Evolutionary conservation across 2,888 invertebrate genomes (phyloP).

Genomic region (Arctia plantaginis): DNA sequence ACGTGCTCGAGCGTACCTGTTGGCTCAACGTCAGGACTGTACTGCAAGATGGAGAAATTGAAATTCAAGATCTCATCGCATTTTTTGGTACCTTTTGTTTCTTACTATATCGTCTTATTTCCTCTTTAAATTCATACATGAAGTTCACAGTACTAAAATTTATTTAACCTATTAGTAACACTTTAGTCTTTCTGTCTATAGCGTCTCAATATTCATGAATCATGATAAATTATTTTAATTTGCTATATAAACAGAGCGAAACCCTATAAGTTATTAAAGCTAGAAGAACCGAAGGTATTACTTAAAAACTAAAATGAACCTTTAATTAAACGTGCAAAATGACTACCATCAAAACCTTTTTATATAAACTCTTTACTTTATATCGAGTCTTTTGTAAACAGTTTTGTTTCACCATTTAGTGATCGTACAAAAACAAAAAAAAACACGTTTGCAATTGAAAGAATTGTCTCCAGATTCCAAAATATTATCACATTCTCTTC

Average conservation of each 20-base stretch:
- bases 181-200: neutral
- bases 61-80: constrained; percentile 84
- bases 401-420: neutral
- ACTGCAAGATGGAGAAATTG: constrained; percentile 76
- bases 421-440: constrained; percentile 4
- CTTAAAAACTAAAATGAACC: no score
- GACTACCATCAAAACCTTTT: neutral
- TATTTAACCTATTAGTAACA: neutral
- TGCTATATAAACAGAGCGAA: neutral
- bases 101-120: neutral
- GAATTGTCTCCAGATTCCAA: constrained; percentile 17
- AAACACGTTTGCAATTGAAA: constrained; percentile 22
- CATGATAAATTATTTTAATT: no score
- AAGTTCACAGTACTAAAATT: neutral
- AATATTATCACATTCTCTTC: constrained; percentile 27
- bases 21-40: constrained; percentile 79
- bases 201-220: neutral
- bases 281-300: neutral
- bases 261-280: neutral
- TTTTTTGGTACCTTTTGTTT: constrained; percentile 72
- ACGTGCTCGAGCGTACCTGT: constrained; percentile 71
- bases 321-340: neutral
- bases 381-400: neutral
- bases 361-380: neutral
- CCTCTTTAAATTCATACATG: neutral